These are phyloP conservation scores for Ophion obscuratus DNA, from an alignment of 2,888 invertebrate species.

Conservation along the genomic window DNA sequence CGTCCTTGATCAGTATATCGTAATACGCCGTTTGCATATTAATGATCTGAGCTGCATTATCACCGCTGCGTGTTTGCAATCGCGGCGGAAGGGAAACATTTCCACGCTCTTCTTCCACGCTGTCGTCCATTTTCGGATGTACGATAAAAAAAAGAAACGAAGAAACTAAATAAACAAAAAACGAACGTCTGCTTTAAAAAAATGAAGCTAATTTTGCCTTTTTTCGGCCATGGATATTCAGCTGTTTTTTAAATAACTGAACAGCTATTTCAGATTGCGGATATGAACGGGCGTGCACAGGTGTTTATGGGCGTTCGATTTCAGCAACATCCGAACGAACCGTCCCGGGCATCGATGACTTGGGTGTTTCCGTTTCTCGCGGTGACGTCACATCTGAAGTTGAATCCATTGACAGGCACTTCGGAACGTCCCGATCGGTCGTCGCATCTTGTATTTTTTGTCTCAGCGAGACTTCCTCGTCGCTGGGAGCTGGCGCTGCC, in stretches of 20 bases:
- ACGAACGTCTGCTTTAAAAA: not conserved
- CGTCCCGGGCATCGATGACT: conserved; percentile 24
- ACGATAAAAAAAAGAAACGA: not conserved
- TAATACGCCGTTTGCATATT: conserved; percentile 78
- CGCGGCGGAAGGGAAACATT: conserved; percentile 70
- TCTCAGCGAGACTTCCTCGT: not conserved
- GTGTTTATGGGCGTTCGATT: not conserved
- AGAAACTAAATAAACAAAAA: conserved; percentile 3
- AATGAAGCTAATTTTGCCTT: not conserved
- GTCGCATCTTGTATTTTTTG: conserved; percentile 18
- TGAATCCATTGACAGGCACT: conserved; percentile 57
- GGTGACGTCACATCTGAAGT: conserved; percentile 63
- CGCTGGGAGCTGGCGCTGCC: conserved; percentile 28
- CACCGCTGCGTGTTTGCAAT: conserved; percentile 71
- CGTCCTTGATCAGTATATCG: conserved; percentile 72
- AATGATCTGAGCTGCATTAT: conserved; percentile 68
- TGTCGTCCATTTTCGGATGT: conserved; percentile 69
- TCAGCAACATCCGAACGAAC: not conserved
- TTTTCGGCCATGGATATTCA: conserved; percentile 9
- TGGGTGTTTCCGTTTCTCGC: conserved; percentile 64
- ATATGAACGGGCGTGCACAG: not conserved
- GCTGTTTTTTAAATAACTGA: conserved; percentile 21
- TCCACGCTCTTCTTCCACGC: conserved; percentile 65
- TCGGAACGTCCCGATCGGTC: conserved; percentile 41
- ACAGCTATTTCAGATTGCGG: conserved; percentile 3